Conservation (phyloP, 2,797 vertebrate species). For the Cuniculus paca region DNA sequence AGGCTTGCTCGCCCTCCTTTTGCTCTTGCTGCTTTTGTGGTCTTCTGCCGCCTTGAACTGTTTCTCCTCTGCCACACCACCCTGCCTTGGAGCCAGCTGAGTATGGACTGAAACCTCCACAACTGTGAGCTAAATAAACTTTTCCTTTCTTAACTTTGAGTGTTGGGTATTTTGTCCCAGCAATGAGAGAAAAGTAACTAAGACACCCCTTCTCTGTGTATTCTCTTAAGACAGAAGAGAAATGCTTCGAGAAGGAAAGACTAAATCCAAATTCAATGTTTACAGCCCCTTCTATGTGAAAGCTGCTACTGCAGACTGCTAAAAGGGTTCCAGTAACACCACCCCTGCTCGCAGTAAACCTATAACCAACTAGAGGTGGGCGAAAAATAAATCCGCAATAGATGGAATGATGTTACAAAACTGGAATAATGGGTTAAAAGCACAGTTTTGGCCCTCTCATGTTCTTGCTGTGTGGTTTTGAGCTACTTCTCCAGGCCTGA, state of each 20-base stretch:
- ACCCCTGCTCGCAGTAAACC: background rate
- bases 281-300: background rate
- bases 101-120: background rate
- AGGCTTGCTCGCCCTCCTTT: background rate
- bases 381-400: background rate
- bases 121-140: background rate
- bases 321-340: background rate
- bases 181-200: background rate
- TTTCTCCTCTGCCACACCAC: background rate
- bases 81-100: background rate
- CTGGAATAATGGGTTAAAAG: background rate
- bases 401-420: background rate
- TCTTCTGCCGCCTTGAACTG: background rate
- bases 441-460: background rate
- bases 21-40: background rate
- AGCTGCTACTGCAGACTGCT: background rate
- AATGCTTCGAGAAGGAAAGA: background rate
- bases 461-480: background rate
- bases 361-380: background rate
- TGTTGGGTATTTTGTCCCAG: background rate
- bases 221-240: slow-evolving; percentile 33
- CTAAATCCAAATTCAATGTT: background rate
- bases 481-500: background rate
- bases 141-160: background rate
- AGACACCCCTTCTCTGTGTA: background rate